These are phyloP conservation scores for Huso huso DNA, from an alignment of 2,797 vertebrate species.

Conservation along the genomic window DNA sequence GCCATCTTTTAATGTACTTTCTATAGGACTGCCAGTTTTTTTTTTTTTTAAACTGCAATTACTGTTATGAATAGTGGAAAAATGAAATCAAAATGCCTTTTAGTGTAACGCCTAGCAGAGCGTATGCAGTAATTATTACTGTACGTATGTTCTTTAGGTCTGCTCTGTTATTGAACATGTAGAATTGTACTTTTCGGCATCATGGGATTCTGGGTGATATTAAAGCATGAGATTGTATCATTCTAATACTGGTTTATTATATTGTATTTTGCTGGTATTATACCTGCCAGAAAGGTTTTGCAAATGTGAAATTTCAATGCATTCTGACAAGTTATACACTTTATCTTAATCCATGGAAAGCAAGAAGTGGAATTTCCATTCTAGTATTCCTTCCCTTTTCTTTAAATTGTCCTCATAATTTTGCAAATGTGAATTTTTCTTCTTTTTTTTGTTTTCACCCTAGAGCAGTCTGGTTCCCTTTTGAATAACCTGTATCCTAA, in stretches of 20 bases:
- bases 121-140: too few relatives aligned
- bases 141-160: too few relatives aligned
- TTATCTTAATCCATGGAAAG: constrained; percentile 57
- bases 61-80: too few relatives aligned
- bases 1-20: too few relatives aligned
- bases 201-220: too few relatives aligned
- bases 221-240: constrained; percentile 34
- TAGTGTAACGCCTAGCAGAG: too few relatives aligned
- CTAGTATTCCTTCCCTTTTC: constrained; percentile 35
- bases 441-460: constrained; percentile 20
- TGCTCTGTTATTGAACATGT: too few relatives aligned
- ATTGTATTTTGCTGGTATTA: constrained; percentile 55
- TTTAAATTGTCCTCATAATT: constrained; percentile 57
- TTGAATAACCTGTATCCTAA: constrained; percentile 61
- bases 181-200: too few relatives aligned
- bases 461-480: constrained; percentile 57
- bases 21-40: too few relatives aligned
- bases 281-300: constrained; percentile 42
- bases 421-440: constrained; percentile 64
- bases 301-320: constrained; percentile 40
- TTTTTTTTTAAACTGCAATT: too few relatives aligned
- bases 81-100: too few relatives aligned
- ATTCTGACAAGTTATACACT: constrained; percentile 55
- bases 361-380: constrained; percentile 44
- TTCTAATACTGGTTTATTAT: constrained; percentile 55